Base-by-base conservation (phyloP, 2,888 invertebrate species). In the Chirona hameri region DNA sequence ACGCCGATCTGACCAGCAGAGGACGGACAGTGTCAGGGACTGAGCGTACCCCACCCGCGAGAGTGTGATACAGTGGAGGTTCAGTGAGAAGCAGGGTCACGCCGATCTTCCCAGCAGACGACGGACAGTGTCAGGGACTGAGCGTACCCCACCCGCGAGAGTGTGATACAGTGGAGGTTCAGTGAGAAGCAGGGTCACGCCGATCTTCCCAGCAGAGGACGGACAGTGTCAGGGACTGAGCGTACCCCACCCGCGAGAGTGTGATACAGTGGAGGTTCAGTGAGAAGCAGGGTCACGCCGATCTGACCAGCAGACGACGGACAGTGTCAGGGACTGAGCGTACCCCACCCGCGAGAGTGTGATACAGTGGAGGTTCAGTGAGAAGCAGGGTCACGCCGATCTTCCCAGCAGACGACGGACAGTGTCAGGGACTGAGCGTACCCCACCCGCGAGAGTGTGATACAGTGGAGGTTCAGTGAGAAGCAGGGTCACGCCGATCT, bases 1-100 rank as follows among this genome's bases (percentile, higher is more conserved):
- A 96, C 92, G 86, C 94, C 91, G 82, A 92, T 87, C 83, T 94
- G 87, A 84, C 93, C 92, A 94, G 93, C 86, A 96, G 89, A 84
- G 5, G 65, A 18, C 21, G 3, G 24, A 7, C 39, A 39, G 39
- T 2, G 39, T 39, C 7, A 39, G 39, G 4, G 7, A 7, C 39
- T 39, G 39, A 39, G 39, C 39, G 39, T 39, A 7, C 7, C 39
- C 39, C 39, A 39, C 39, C 39, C 39, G 39, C 39, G 7, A 5
- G 39, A 39, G 4, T 39, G 39, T 39, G 39, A 39, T 39, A 39
- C 39, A 39, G 39, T 39, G 39, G 39, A 39, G 39, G 39, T 39
- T n/a, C 4, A 85, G 46, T 7, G 85, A 86, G 84, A 29, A 86
- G 21, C 24, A 96, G 88, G 82, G 93, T 88, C 86, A 96, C 92